Conservation (phyloP, 2,888 invertebrate species). For the Amaurobius ferox region DNA sequence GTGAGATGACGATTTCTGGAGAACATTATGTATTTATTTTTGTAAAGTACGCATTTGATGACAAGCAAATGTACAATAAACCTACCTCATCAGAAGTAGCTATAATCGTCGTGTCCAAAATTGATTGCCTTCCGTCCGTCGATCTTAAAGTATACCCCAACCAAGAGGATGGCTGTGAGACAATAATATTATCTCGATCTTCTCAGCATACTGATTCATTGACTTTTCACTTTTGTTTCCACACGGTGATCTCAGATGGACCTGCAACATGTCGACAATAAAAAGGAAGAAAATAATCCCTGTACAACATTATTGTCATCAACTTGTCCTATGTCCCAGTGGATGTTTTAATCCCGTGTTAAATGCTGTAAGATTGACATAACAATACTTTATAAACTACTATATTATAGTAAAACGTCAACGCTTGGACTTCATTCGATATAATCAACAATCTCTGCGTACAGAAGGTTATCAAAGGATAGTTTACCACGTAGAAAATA, state of each 20-base stretch:
- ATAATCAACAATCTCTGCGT: background rate
- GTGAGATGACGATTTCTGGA: no score
- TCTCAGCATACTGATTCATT: no score
- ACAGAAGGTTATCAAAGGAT: slow-evolving; percentile 22
- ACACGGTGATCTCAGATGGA: background rate
- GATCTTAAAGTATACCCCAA: no score
- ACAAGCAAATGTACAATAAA: slow-evolving; percentile 8
- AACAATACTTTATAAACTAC: slow-evolving; percentile 23
- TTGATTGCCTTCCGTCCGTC: background rate
- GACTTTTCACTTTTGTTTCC: background rate
- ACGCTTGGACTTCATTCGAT: slow-evolving; percentile 17
- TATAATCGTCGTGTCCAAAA: background rate
- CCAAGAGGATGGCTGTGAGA: no score
- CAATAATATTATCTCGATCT: no score
- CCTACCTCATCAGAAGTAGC: slow-evolving; percentile 12
- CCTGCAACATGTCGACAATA: background rate
- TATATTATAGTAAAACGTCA: background rate
- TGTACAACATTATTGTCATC: background rate
- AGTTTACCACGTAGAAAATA: slow-evolving; percentile 20
- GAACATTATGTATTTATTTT: background rate
- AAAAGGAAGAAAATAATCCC: no score
- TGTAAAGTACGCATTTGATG: background rate
- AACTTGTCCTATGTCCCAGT: no score
- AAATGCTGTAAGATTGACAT: background rate
- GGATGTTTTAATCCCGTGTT: no score